phyloP scores from a whole-genome alignment of 1,140 invertebrate genomes.

The Drosophila suzukii region DNA sequence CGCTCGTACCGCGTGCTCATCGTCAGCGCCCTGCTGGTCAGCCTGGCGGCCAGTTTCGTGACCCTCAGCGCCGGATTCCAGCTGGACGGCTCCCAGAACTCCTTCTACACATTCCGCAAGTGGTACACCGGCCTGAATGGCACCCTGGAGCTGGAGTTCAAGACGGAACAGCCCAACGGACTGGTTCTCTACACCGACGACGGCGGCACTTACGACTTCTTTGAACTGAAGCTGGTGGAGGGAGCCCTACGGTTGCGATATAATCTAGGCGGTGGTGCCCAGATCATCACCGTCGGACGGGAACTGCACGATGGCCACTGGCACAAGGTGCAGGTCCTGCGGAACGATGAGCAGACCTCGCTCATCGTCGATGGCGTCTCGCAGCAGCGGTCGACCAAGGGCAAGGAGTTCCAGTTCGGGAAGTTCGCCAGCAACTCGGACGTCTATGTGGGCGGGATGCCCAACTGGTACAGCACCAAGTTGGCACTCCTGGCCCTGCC shows the following conservation, averaged over 20 bases:
- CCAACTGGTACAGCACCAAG: slow-evolving; percentile 94
- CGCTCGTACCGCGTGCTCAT: slow-evolving; percentile 73
- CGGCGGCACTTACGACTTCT: slow-evolving; percentile 96
- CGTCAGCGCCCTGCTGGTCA: slow-evolving; percentile 68
- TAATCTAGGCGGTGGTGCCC: slow-evolving; percentile 93
- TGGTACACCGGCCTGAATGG: slow-evolving; percentile 95
- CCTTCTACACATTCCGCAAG: slow-evolving; percentile 95
- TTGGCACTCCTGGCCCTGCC: slow-evolving; percentile 92
- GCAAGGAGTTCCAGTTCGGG: slow-evolving; percentile 94
- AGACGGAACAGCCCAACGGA: slow-evolving; percentile 95
- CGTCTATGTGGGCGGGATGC: slow-evolving; percentile 96
- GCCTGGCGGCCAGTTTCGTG: slow-evolving; percentile 65
- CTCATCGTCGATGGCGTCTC: slow-evolving; percentile 92
- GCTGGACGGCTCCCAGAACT: slow-evolving; percentile 92
- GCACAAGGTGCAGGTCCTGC: slow-evolving; percentile 93
- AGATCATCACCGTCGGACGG: slow-evolving; percentile 93
- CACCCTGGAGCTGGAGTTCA: slow-evolving; percentile 96
- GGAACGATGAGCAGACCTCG: slow-evolving; percentile 91
- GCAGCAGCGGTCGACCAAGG: slow-evolving; percentile 90
- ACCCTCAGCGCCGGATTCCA: slow-evolving; percentile 86
- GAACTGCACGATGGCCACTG: slow-evolving; percentile 95
- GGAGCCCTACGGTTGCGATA: slow-evolving; percentile 94
- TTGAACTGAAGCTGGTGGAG: slow-evolving; percentile 97
- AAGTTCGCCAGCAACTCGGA: slow-evolving; percentile 93
- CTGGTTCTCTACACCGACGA: slow-evolving; percentile 96